Base-by-base conservation (phyloP, 2,113 vertebrate species). In the Archocentrus centrarchus region DNA sequence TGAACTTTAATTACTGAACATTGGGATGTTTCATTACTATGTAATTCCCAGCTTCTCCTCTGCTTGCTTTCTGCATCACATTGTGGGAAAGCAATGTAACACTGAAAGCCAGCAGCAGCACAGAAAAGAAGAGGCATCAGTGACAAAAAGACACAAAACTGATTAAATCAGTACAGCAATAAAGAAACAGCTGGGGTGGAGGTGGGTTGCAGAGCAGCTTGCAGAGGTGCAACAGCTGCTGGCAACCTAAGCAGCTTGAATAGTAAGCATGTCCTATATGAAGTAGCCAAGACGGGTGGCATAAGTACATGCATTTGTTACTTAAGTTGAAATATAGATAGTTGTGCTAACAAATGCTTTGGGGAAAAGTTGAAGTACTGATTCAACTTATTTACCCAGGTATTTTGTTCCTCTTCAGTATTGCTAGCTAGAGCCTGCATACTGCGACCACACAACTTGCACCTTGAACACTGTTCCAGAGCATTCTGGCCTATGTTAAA, bases 121-220 rank as follows among this genome's bases (percentile, higher is more conserved):
- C 66, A 73, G 66, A 73, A 73, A 73, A 73, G 44, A 53, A 20
- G 44, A 32, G 66, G 66, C 6, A 17, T 53, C 66, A 73, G 24
- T 73, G 66, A 20, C 17, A 73, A 73, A 70, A 2, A 20, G 17
- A 53, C 30, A 53, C 10, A 30, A 70, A 15, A 44, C 24, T 7
- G 66, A 70, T 70, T 70, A 53, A 70, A 30, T 70, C 66, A 20
- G 44, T 32, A 32, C 10, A 53, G 1, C 17, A 73, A 73, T 15
- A 73, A 20, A 73, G 44, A 30, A 73, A 32, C 17, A 32, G 44
- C 66, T 32, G 44, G 24, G 10, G 1, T 53, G 50, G 66, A 32
- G 24, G 47, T 18, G 17, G 47, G 27, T 73, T 73, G 47, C 27
- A 32, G 27, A 73, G 66, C 66, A 73, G 17, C 66, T 27, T 53